Conservation (phyloP, 2,797 vertebrate genomes). For the Lycodopsis pacificus region DNA sequence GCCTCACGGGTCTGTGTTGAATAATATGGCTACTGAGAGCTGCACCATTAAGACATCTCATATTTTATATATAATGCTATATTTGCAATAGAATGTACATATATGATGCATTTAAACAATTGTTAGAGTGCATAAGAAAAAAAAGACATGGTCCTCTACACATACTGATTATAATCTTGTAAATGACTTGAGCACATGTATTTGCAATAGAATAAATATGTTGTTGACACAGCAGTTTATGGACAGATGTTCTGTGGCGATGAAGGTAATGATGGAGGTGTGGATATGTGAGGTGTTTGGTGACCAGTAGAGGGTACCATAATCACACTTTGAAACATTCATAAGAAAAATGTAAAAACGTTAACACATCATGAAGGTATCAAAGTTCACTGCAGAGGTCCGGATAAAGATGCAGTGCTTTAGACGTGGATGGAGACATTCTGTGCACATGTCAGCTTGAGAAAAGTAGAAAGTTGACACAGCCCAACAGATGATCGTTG, state of each 20-base stretch:
- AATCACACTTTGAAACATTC: neutral
- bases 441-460: neutral
- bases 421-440: neutral
- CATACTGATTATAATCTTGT: neutral
- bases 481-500: neutral
- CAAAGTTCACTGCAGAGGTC: neutral
- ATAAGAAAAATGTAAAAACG: neutral
- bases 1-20: neutral
- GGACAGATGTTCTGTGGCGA: too few species aligned
- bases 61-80: neutral
- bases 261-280: neutral
- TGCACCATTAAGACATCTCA: neutral
- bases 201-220: neutral
- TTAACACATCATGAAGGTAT: neutral
- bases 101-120: neutral
- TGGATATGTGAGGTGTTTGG: neutral
- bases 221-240: neutral
- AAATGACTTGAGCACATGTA: neutral
- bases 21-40: neutral
- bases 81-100: neutral
- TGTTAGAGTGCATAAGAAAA: neutral
- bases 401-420: neutral
- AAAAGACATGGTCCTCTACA: neutral
- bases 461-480: neutral
- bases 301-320: conserved; percentile 20